A percentile compares a stretch with the other conserved stretches of the same genome.
Conservation (phyloP, 2,797 vertebrate species). For the Orientallactaga sibirica region DNA sequence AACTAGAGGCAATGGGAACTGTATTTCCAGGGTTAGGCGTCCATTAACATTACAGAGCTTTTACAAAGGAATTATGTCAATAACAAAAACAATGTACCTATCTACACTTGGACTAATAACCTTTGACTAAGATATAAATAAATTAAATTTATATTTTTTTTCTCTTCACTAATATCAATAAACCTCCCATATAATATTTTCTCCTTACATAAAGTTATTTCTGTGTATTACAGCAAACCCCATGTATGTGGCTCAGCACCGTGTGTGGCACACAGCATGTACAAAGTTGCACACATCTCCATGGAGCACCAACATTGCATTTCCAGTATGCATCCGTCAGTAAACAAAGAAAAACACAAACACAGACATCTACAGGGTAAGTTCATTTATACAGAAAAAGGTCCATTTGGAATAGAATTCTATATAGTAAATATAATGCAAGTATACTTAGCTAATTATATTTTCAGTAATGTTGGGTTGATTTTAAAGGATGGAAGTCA, state of each 20-base stretch:
- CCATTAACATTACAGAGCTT: background rate
- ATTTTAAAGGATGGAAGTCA: background rate
- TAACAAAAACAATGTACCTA: background rate
- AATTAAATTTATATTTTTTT: constrained; percentile 5
- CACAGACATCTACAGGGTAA: background rate
- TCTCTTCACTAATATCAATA: background rate
- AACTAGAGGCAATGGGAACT: background rate
- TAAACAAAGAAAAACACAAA: constrained; percentile 16
- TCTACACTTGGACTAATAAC: background rate
- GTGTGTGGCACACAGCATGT: background rate
- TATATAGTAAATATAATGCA: background rate
- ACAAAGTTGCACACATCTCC: background rate
- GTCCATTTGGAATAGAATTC: background rate
- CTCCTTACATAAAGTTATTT: background rate
- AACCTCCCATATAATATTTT: background rate
- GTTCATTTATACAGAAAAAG: background rate
- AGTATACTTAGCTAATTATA: constrained; percentile 31
- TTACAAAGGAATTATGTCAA: constrained; percentile 32
- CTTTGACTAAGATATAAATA: background rate
- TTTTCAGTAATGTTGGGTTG: background rate
- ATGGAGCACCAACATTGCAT: background rate
- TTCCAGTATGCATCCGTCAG: background rate
- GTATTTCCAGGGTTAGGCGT: background rate
- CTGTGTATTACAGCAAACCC: background rate
- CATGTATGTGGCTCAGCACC: fast-evolving